phyloP scores from a whole-genome alignment of 2,888 invertebrate genomes.

The Phania funesta region DNA sequence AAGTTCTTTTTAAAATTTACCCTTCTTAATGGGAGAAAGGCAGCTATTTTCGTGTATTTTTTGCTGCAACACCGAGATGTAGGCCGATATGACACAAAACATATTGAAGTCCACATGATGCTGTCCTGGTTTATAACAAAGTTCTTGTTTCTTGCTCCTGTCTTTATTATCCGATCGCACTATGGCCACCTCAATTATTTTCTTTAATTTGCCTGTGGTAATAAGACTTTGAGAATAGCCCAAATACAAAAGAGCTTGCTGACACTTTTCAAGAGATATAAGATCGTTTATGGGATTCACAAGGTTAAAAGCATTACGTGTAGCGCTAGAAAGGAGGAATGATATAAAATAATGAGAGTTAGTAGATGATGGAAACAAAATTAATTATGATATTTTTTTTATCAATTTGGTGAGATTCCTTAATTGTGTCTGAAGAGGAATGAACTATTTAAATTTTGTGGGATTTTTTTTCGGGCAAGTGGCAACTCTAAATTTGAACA shows the following conservation, averaged over 20 bases:
- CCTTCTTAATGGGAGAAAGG: constrained; percentile 80
- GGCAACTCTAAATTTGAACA: no score
- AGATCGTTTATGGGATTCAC: constrained; percentile 77
- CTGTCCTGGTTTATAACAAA: constrained; percentile 36
- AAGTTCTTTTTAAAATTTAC: constrained; percentile 67
- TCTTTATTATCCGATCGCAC: constrained; percentile 70
- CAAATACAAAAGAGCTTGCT: constrained; percentile 79
- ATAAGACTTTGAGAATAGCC: constrained; percentile 80
- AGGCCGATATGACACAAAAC: constrained; percentile 80
- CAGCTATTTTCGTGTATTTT: constrained; percentile 81
- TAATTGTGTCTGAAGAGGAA: no score
- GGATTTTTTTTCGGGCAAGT: no score
- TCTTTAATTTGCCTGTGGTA: constrained; percentile 78
- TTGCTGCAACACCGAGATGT: constrained; percentile 79
- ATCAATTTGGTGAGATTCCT: no score
- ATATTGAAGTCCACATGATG: constrained; percentile 78
- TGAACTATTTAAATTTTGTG: no score
- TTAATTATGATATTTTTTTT: no score
- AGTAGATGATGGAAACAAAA: background rate
- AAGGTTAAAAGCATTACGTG: constrained; percentile 80
- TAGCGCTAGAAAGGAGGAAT: constrained; percentile 73
- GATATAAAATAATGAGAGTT: background rate
- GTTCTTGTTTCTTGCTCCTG: constrained; percentile 65
- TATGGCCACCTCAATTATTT: constrained; percentile 77
- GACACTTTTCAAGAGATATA: constrained; percentile 79